phyloP scores from a whole-genome alignment of 1,140 invertebrate genomes.

The Cydia amplana region DNA sequence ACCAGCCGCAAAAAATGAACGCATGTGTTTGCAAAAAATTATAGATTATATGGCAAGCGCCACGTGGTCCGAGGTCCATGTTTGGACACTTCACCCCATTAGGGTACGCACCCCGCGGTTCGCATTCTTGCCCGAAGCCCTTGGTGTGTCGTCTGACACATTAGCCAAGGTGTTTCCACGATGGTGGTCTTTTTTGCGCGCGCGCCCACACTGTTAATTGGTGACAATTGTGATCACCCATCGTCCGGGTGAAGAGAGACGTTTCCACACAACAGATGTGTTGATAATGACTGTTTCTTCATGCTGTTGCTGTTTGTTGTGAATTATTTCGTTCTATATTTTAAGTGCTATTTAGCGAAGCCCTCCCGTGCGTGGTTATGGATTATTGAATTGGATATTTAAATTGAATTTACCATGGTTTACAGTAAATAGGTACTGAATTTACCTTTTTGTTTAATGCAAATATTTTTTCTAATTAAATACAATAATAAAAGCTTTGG shows the following conservation, averaged over 20 bases:
- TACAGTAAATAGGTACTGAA: too few relatives aligned
- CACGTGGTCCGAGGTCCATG: constrained; percentile 55
- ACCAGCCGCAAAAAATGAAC: constrained; percentile 12
- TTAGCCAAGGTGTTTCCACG: constrained; percentile 72
- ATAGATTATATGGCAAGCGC: constrained; percentile 33
- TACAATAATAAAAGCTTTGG: too few relatives aligned
- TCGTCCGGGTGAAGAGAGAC: constrained; percentile 67
- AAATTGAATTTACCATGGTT: too few relatives aligned
- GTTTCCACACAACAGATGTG: constrained; percentile 66
- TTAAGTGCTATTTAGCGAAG: background rate
- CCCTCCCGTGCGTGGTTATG: too few relatives aligned
- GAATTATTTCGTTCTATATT: background rate
- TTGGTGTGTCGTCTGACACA: constrained; percentile 70
- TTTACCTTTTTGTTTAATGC: too few relatives aligned
- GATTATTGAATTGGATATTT: too few relatives aligned
- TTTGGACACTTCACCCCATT: constrained; percentile 64
- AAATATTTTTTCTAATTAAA: too few relatives aligned
- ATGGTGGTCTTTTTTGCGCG: constrained; percentile 70
- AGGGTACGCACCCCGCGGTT: constrained; percentile 61
- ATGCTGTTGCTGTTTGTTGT: background rate
- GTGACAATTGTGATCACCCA: constrained; percentile 73
- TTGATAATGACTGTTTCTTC: constrained; percentile 41
- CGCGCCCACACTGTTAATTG: constrained; percentile 64
- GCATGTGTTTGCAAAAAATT: constrained; percentile 31
- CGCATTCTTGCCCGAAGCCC: constrained; percentile 50